Evolutionary conservation across 2,888 invertebrate genomes (phyloP).

Genomic region (Meganola albula): DNA sequence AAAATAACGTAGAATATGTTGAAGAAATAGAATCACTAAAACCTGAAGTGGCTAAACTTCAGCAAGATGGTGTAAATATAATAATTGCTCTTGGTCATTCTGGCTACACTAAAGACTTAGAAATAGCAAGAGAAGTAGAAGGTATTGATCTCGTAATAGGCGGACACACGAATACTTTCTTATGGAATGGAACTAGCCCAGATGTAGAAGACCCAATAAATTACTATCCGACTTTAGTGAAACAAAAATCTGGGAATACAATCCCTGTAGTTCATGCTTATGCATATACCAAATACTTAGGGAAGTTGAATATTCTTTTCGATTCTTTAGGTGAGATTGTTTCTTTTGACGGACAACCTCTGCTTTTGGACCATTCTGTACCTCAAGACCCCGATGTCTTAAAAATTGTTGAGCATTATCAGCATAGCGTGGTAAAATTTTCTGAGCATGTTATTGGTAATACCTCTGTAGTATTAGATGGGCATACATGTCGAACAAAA

Average conservation of each 20-base stretch:
- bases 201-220: slow-evolving; percentile 84
- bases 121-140: slow-evolving; percentile 85
- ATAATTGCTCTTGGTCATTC: slow-evolving; percentile 94
- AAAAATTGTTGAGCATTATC: slow-evolving; percentile 78
- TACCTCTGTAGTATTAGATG: slow-evolving; percentile 84
- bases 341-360: slow-evolving; percentile 84
- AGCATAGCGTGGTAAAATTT: slow-evolving; percentile 71
- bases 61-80: slow-evolving; percentile 83
- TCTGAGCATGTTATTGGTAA: slow-evolving; percentile 79
- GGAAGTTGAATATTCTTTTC: slow-evolving; percentile 84
- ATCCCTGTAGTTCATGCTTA: slow-evolving; percentile 93
- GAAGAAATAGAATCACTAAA: slow-evolving; percentile 84
- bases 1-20: slow-evolving; percentile 74
- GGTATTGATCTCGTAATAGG: slow-evolving; percentile 92
- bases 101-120: slow-evolving; percentile 85
- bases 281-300: slow-evolving; percentile 94
- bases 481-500: slow-evolving; percentile 79
- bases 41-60: slow-evolving; percentile 81
- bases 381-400: slow-evolving; percentile 82
- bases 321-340: slow-evolving; percentile 83
- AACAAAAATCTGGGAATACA: slow-evolving; percentile 81
- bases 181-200: slow-evolving; percentile 85
- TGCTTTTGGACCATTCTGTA: slow-evolving; percentile 81
- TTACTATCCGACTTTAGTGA: slow-evolving; percentile 85
- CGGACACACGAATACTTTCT: slow-evolving; percentile 93